Evolutionary conservation across 2,888 invertebrate species (phyloP).

Genomic region (Chrysolina oricalcia): DNA sequence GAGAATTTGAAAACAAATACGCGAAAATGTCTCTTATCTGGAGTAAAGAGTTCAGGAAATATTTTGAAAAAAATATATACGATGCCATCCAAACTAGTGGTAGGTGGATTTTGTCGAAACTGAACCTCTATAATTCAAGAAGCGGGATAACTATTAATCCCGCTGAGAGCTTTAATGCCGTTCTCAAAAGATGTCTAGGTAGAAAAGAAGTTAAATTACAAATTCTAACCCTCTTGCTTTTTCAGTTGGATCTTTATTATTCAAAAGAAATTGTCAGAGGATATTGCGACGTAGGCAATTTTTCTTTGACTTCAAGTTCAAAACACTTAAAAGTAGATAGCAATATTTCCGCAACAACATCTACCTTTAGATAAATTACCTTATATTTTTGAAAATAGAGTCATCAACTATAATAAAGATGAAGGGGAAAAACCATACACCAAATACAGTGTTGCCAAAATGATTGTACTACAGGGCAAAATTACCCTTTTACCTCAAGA

Average conservation of each 20-base stretch:
- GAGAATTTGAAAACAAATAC: neutral
- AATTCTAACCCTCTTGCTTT: neutral
- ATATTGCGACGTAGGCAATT: neutral
- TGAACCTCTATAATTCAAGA: neutral
- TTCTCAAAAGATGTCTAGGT: neutral
- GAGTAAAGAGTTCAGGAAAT: neutral
- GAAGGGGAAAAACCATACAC: neutral
- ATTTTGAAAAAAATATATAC: neutral
- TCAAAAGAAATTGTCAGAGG: neutral
- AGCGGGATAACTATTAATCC: conserved; percentile 5
- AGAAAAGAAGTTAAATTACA: conserved; percentile 2
- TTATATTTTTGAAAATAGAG: neutral
- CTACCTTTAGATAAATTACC: neutral
- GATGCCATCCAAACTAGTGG: neutral
- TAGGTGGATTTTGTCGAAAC: conserved; percentile 1
- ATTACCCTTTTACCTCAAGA: neutral
- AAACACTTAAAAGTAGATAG: neutral
- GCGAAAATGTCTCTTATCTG: neutral
- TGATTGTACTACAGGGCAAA: neutral
- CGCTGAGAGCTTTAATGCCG: neutral
- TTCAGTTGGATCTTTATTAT: neutral
- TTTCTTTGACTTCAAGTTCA: neutral
- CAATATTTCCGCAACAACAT: neutral
- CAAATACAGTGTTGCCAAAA: neutral
- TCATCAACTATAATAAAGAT: neutral